Conservation (phyloP, 2,113 vertebrate species). For the Lophotis ruficrista region DNA sequence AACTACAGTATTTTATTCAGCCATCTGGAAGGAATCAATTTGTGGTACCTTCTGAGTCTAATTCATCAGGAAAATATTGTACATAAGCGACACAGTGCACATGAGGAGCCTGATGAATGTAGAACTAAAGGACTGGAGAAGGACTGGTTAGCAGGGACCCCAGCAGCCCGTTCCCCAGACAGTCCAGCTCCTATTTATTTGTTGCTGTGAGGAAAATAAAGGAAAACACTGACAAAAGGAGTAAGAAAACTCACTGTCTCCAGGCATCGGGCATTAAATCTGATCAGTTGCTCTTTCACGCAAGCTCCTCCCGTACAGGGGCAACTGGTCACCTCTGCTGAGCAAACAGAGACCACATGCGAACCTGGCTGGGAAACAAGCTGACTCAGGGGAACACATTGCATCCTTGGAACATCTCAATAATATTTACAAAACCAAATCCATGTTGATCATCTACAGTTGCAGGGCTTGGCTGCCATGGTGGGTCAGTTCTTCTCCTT, state of each 20-base stretch:
- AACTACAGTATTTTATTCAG: conserved; percentile 27
- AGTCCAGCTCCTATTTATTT: background rate
- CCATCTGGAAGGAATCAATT: conserved; percentile 63
- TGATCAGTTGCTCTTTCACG: background rate
- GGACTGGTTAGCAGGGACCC: background rate
- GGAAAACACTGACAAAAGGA: background rate
- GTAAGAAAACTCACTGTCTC: background rate
- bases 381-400: background rate
- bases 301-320: background rate
- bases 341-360: conserved; percentile 31
- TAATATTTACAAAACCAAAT: conserved; percentile 36
- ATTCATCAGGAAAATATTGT: conserved; percentile 33
- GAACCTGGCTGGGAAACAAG: background rate
- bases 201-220: background rate
- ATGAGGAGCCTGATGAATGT: background rate
- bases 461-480: background rate
- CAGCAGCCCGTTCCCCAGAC: background rate
- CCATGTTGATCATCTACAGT: background rate
- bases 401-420: conserved; percentile 2
- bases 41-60: conserved; percentile 44
- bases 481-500: background rate
- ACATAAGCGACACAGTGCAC: background rate
- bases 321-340: background rate
- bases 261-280: background rate
- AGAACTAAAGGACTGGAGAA: background rate